phyloP scores from a whole-genome alignment of 2,113 vertebrate genomes.

The Rhinoptilus africanus region DNA sequence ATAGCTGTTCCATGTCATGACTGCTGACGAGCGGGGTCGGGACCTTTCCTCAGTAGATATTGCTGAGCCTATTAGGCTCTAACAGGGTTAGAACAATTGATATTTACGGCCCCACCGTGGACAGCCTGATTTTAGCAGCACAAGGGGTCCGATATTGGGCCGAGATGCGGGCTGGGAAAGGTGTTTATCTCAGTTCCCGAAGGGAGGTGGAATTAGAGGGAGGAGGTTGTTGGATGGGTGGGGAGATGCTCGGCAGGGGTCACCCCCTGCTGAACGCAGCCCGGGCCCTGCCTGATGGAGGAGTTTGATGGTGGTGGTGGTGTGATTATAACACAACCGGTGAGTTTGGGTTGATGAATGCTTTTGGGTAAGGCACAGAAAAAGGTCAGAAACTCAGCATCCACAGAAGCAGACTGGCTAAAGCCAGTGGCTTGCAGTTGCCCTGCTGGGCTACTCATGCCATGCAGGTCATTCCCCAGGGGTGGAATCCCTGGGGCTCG shows the following conservation, averaged over 20 bases:
- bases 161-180: not conserved
- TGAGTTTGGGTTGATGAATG: not conserved
- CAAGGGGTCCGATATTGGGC: not conserved
- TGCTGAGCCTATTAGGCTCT: conserved; percentile 59
- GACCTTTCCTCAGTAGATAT: conserved; percentile 53
- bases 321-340: accelerated
- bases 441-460: not conserved
- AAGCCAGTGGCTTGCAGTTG: not conserved
- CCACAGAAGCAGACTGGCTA: not conserved
- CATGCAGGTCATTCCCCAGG: not conserved
- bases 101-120: conserved; percentile 39
- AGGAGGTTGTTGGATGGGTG: not conserved
- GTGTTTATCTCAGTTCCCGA: not conserved
- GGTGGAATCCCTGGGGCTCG: not conserved
- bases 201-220: not conserved
- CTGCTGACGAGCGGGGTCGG: conserved; percentile 55
- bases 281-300: accelerated
- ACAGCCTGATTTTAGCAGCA: not conserved
- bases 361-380: not conserved
- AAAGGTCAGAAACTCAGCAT: accelerated
- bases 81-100: conserved; percentile 54
- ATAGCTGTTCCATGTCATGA: conserved; percentile 59
- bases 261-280: accelerated
- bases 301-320: no score
- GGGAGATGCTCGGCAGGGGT: not conserved